Conservation (phyloP, 2,113 vertebrate genomes). For the Aldabrachelys gigantea region DNA sequence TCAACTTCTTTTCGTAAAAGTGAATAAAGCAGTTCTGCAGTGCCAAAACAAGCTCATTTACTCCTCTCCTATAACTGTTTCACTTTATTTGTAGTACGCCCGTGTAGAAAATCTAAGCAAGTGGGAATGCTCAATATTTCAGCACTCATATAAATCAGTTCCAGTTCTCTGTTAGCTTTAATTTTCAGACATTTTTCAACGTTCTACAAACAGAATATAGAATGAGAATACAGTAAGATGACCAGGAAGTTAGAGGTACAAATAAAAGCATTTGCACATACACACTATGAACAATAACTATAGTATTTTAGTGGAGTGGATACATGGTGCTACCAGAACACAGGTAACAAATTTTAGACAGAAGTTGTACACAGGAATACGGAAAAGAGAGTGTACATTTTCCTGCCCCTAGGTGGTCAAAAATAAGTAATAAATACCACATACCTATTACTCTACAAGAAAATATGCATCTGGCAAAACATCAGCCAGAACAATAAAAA, state of each 20-base stretch:
- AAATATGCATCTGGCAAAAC: neutral
- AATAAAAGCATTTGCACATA: neutral
- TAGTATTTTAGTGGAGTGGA: neutral
- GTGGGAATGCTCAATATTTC: neutral
- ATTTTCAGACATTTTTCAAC: conserved; percentile 5
- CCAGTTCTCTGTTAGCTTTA: conserved; percentile 29
- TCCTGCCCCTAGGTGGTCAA: fast-evolving
- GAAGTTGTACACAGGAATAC: neutral
- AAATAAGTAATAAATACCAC: neutral
- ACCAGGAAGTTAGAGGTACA: neutral
- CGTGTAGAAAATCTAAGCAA: conserved; percentile 41
- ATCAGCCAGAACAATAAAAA: neutral
- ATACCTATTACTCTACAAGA: neutral
- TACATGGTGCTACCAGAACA: neutral
- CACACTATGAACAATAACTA: neutral
- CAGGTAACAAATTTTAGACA: neutral
- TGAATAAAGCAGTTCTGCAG: neutral
- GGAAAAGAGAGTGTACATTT: neutral
- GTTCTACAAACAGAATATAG: neutral
- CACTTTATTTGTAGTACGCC: neutral
- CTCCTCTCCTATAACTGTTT: neutral
- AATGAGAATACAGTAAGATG: neutral
- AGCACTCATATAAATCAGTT: conserved; percentile 8
- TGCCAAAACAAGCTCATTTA: conserved; percentile 53
- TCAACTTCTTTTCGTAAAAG: conserved; percentile 27